Evolutionary conservation across 1,140 invertebrate species (phyloP), one percentile per base, ranked within the genome.

Genomic region (Macrocentrus cingulum): DNA sequence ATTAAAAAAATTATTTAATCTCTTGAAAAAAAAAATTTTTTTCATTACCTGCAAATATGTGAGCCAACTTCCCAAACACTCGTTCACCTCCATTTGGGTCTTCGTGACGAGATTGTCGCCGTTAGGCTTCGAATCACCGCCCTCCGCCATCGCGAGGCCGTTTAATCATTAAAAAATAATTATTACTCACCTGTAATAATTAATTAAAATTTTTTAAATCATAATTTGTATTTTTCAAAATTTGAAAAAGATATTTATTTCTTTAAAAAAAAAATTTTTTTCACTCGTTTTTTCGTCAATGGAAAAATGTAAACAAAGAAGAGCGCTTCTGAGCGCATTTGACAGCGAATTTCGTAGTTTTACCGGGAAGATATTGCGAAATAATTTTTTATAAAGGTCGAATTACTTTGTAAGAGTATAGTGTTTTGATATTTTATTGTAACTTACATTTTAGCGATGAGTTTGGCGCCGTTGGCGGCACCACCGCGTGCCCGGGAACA

Each of bases 41-140:
- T 15, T 22, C 11, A 11, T 63, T 61, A 85, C 84, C 76, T 86
- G 83, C 59, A 86, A 75, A 77, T 87, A 87, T 62, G 79, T 79
- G 6, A 86, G 78, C 85, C 85, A 87, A 66, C 83, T 84, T 53
- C 82, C 81, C 39, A 86, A 78, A 70, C 84, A 86, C 64, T 87
- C 85, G 52, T 81, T 81, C 44, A 85, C 77, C 55, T 84, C 83
- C 50, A 80, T 77, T 72, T 83, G 76, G 65, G 64, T 69, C 58
- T 70, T 74, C 37, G 66, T 68, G 50, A 72, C 65, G 65, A 76
- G 71, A 74, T 72, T 76, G 58, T 80, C 75, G 25, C 67, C 66
- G 34, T 59, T 62, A 37, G 71, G 56, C 65, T 75, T 77, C 58
- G 68, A 59, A 55, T 78, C 75, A 63, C 74, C 72, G 59, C 73